phyloP scores from a whole-genome alignment of 2,888 invertebrate species.

The Lagria hirta region DNA sequence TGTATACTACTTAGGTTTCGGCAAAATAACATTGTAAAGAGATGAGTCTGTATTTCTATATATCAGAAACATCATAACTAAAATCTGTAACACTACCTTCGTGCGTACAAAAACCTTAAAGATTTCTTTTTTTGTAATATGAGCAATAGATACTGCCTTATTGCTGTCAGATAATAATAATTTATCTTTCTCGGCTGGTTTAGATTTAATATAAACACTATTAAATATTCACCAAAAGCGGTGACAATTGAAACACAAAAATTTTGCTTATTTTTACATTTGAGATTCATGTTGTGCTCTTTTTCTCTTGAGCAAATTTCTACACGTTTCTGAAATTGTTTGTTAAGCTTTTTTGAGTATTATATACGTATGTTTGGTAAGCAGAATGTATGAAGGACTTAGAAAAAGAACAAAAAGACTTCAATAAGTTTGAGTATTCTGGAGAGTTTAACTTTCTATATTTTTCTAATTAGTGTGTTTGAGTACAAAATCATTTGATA shows the following conservation, averaged over 20 bases:
- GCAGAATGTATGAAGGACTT: conserved; percentile 2
- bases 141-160: conserved; percentile 3
- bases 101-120: background rate
- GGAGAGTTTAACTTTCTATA: too few relatives aligned
- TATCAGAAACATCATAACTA: conserved; percentile 2
- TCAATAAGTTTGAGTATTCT: too few relatives aligned
- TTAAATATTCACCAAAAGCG: conserved; percentile 10
- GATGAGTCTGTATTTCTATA: conserved; percentile 10
- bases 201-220: conserved; percentile 4
- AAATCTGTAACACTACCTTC: conserved; percentile 3
- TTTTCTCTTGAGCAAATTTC: conserved; percentile 7
- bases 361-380: background rate
- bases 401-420: background rate
- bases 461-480: too few relatives aligned
- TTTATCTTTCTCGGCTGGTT: background rate
- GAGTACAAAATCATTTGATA: too few relatives aligned
- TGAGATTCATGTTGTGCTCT: conserved; percentile 7
- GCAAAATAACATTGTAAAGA: conserved; percentile 10
- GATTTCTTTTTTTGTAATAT: conserved; percentile 2
- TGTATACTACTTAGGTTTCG: conserved; percentile 3
- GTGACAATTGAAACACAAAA: conserved; percentile 7
- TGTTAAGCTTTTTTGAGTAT: conserved; percentile 2
- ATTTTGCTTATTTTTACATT: conserved; percentile 1
- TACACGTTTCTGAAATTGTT: background rate
- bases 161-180: background rate